These are phyloP conservation scores for Harpagifer antarcticus DNA, from an alignment of 2,797 vertebrate genomes.

Conservation along the genomic window DNA sequence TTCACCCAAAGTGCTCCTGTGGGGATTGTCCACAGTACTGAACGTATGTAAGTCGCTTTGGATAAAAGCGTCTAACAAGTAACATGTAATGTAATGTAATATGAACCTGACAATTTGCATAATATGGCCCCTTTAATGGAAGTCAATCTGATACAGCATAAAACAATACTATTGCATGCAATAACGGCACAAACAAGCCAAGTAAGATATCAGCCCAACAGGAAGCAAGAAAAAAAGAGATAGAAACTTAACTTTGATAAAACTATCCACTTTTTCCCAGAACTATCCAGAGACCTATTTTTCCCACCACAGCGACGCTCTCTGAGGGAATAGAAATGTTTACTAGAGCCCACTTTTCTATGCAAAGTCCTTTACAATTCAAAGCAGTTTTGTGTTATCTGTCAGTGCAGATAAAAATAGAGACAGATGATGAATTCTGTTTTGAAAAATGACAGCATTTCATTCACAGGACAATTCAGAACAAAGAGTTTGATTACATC, in stretches of 20 bases:
- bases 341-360: background rate
- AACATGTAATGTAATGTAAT: too few relatives aligned
- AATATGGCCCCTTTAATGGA: background rate
- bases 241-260: slow-evolving; percentile 6
- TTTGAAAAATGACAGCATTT: slow-evolving; percentile 1
- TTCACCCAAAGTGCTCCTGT: too few relatives aligned
- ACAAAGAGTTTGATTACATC: slow-evolving; percentile 24
- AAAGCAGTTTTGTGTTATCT: background rate
- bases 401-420: background rate
- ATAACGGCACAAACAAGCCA: background rate
- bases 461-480: slow-evolving; percentile 25
- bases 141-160: background rate
- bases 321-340: slow-evolving; percentile 11
- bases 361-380: background rate
- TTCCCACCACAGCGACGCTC: background rate
- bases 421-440: slow-evolving; percentile 5
- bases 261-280: background rate
- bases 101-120: too few relatives aligned
- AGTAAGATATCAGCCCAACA: background rate
- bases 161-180: slow-evolving; percentile 1
- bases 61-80: too few relatives aligned
- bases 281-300: slow-evolving; percentile 7
- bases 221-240: background rate
- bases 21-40: too few relatives aligned
- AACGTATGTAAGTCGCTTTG: too few relatives aligned